Evolutionary conservation across 1,140 invertebrate species (phyloP).

Genomic region (Trachymyrmex cornetzi): DNA sequence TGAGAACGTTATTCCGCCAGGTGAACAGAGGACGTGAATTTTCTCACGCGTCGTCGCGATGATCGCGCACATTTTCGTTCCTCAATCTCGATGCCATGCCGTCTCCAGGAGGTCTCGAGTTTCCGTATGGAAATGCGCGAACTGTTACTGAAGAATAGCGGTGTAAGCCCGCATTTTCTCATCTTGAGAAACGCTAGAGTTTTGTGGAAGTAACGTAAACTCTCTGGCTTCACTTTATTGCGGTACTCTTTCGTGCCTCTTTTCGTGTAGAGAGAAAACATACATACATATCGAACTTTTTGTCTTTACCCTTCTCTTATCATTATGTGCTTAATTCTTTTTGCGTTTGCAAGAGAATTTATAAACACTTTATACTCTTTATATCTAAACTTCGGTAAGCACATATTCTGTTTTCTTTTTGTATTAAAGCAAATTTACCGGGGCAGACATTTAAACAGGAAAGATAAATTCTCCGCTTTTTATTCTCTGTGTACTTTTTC

Average conservation of each 20-base stretch:
- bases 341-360: background rate
- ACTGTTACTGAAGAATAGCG: background rate
- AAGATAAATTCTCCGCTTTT: conserved; percentile 12
- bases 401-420: background rate
- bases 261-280: background rate
- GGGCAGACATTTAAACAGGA: background rate
- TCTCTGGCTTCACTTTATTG: background rate
- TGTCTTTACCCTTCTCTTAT: background rate
- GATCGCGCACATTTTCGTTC: conserved; percentile 31
- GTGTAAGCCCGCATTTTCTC: conserved; percentile 35
- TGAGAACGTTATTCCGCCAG: conserved; percentile 28
- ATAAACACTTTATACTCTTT: background rate
- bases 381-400: background rate
- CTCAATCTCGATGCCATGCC: conserved; percentile 5
- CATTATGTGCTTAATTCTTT: background rate
- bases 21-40: conserved; percentile 36
- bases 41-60: conserved; percentile 16
- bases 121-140: conserved; percentile 6
- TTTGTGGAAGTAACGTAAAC: conserved; percentile 6
- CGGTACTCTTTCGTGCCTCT: background rate
- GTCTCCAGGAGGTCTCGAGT: background rate
- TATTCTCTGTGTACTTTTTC: background rate
- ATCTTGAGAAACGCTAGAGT: conserved; percentile 8
- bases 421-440: conserved; percentile 32
- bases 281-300: background rate